Percentiles rank a stretch among this genome's conserved stretches.
phyloP scores from a whole-genome alignment of 2,113 vertebrate genomes.

The Dipodomys spectabilis region DNA sequence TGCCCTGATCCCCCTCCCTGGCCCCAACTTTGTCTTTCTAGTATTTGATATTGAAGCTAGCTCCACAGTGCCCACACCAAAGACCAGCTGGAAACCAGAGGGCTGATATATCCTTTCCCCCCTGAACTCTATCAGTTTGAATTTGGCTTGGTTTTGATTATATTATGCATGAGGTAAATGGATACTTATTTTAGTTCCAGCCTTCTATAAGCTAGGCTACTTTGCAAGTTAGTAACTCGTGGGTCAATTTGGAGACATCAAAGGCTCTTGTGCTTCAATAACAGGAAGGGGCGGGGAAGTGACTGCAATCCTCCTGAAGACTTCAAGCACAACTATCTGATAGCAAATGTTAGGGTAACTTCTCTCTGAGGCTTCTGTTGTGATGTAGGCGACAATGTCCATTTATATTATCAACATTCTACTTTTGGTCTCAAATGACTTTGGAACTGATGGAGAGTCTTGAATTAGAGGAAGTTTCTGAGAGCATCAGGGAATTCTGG shows the following conservation, averaged over 20 bases:
- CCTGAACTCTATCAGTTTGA: conserved; percentile 46
- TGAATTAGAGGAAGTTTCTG: conserved; percentile 61
- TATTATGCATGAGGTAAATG: conserved; percentile 63
- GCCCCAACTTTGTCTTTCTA: neutral
- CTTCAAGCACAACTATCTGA: conserved; percentile 8
- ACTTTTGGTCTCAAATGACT: conserved; percentile 47
- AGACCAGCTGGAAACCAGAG: conserved; percentile 48
- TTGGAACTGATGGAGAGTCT: neutral
- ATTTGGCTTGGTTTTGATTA: conserved; percentile 65
- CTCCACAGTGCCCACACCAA: conserved; percentile 41
- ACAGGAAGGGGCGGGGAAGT: neutral
- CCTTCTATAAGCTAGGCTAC: conserved; percentile 13
- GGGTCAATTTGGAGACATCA: conserved; percentile 66
- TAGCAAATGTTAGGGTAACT: neutral
- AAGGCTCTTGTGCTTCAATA: neutral
- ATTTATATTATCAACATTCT: conserved; percentile 50
- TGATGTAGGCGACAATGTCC: neutral
- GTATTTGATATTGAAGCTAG: conserved; percentile 34
- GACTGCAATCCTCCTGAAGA: conserved; percentile 10
- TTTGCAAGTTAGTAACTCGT: conserved; percentile 22
- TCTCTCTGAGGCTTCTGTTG: conserved; percentile 14
- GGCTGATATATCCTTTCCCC: conserved; percentile 45
- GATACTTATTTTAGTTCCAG: conserved; percentile 52
- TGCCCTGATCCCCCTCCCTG: neutral
- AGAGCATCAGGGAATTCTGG: conserved; percentile 67